Conservation (phyloP, 1,140 invertebrate species). For the Drosophila dunni region DNA sequence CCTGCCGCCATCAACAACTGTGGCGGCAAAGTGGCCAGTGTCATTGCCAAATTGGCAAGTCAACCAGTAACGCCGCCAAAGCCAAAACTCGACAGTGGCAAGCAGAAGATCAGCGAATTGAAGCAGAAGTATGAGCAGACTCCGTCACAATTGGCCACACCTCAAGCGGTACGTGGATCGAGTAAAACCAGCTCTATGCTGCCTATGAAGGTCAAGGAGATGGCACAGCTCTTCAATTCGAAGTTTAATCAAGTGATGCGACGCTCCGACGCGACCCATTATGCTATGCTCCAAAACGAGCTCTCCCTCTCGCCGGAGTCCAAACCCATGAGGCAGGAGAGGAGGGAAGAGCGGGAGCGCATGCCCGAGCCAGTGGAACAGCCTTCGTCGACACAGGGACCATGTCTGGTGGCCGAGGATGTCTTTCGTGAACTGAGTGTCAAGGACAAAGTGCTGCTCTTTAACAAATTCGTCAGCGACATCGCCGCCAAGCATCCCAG, state of each 20-base stretch:
- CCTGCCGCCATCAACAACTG: slow-evolving; percentile 2
- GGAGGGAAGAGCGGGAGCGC: slow-evolving; percentile 5
- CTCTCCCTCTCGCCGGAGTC: slow-evolving; percentile 52
- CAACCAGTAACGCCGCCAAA: slow-evolving; percentile 34
- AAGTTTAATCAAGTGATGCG: slow-evolving; percentile 70
- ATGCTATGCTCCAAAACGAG: slow-evolving; percentile 62
- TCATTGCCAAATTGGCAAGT: slow-evolving; percentile 61
- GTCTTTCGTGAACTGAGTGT: slow-evolving; percentile 77
- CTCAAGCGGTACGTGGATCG: slow-evolving; percentile 14
- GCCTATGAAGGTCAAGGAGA: slow-evolving; percentile 72
- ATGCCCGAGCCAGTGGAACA: not conserved
- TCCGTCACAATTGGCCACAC: not conserved
- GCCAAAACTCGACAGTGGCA: slow-evolving; percentile 28
- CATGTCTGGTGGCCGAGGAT: slow-evolving; percentile 74
- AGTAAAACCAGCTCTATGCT: slow-evolving; percentile 29
- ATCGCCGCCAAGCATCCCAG: slow-evolving; percentile 74
- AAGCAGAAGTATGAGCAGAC: slow-evolving; percentile 66
- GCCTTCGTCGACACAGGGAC: slow-evolving; percentile 7
- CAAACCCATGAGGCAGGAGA: slow-evolving; percentile 17
- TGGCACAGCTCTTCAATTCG: slow-evolving; percentile 73
- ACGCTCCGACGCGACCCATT: slow-evolving; percentile 49
- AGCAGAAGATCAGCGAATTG: slow-evolving; percentile 60
- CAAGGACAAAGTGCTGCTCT: slow-evolving; percentile 75
- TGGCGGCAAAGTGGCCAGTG: slow-evolving; percentile 68
- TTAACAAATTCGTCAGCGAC: slow-evolving; percentile 76